phyloP scores from a whole-genome alignment of 2,113 vertebrate species.

The Helogale parvula region DNA sequence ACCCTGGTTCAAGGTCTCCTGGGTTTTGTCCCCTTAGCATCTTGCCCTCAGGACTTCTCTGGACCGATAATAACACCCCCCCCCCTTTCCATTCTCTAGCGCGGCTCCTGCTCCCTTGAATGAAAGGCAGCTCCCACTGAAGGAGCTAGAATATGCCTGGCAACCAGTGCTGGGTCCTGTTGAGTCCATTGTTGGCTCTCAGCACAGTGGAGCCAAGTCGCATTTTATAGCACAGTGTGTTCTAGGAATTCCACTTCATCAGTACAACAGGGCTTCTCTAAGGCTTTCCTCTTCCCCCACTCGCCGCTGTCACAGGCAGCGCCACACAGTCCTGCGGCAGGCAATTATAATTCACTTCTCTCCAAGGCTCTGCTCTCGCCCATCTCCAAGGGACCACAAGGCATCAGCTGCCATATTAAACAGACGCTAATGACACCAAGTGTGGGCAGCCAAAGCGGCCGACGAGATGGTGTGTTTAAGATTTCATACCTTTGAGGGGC shows the following conservation, averaged over 20 bases:
- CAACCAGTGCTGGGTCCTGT: constrained; percentile 66
- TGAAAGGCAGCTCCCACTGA: constrained; percentile 63
- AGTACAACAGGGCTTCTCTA: constrained; percentile 62
- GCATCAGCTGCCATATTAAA: constrained; percentile 70
- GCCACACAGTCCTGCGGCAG: constrained; percentile 55
- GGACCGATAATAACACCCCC: background rate
- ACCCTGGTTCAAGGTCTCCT: background rate
- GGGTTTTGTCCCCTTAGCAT: background rate
- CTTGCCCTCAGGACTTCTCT: background rate
- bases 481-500: constrained; percentile 73
- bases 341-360: constrained; percentile 76
- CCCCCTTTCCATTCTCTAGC: background rate
- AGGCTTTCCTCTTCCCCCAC: constrained; percentile 42
- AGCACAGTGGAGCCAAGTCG: constrained; percentile 69
- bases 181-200: constrained; percentile 70
- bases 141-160: constrained; percentile 69
- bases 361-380: constrained; percentile 59
- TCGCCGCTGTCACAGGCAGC: constrained; percentile 64
- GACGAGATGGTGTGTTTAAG: constrained; percentile 71
- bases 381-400: constrained; percentile 70
- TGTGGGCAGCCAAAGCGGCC: constrained; percentile 71
- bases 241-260: constrained; percentile 71
- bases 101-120: constrained; percentile 37
- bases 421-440: constrained; percentile 76
- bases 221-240: constrained; percentile 74